Percentiles rank a stretch among this genome's conserved stretches.
These are phyloP conservation scores for Lepus americanus DNA, from an alignment of 2,113 vertebrate species.

Conservation along the genomic window DNA sequence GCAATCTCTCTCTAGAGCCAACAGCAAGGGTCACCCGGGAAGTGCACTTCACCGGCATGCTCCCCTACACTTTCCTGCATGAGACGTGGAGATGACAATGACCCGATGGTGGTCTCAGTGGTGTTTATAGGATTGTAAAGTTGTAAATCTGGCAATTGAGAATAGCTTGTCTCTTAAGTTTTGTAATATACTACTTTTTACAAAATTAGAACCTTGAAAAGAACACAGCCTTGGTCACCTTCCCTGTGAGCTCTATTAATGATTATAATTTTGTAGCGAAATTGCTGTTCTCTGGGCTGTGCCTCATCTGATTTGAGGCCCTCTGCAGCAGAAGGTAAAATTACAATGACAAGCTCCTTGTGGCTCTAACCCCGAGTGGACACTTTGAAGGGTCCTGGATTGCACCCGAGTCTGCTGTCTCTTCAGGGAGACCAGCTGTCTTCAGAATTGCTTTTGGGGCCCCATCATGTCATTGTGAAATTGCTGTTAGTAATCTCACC, in stretches of 20 bases:
- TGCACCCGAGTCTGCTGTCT: slow-evolving; percentile 60
- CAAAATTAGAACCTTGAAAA: slow-evolving; percentile 55
- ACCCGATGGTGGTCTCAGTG: background rate
- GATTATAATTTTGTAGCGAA: slow-evolving; percentile 46
- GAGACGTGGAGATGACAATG: background rate
- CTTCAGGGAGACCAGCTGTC: slow-evolving; percentile 24
- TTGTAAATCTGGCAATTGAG: background rate
- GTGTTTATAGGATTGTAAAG: background rate
- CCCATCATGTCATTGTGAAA: slow-evolving; percentile 51
- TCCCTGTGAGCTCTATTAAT: slow-evolving; percentile 36
- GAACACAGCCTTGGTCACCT: background rate
- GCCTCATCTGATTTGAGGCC: slow-evolving; percentile 8
- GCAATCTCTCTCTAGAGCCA: background rate
- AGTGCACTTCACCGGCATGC: too few relatives aligned
- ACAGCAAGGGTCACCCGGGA: background rate
- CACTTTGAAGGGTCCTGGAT: slow-evolving; percentile 28
- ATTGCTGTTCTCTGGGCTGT: slow-evolving; percentile 1
- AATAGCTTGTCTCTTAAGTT: slow-evolving; percentile 29
- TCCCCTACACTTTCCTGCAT: background rate
- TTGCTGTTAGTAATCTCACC: slow-evolving; percentile 65
- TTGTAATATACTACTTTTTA: slow-evolving; percentile 38
- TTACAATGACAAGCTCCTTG: slow-evolving; percentile 66
- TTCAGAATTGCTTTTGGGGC: slow-evolving; percentile 62
- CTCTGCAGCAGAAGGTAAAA: slow-evolving; percentile 48
- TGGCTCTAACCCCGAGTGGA: slow-evolving; percentile 47